Evolutionary conservation across 2,888 invertebrate genomes (phyloP).

Genomic region (Rhagonycha lutea): DNA sequence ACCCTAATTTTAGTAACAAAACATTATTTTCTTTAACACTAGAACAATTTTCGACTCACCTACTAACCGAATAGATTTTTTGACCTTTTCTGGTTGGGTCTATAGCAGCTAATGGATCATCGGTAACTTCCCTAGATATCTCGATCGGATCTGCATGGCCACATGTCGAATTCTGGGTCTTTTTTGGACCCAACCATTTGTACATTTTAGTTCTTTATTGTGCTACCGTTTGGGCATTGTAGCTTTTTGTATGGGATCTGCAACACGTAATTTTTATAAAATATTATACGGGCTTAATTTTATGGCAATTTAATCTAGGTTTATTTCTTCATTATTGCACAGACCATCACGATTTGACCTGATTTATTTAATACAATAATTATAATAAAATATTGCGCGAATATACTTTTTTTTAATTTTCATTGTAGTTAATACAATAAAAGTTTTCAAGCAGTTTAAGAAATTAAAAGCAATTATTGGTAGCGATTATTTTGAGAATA

Average conservation of each 20-base stretch:
- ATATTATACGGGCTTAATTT: neutral
- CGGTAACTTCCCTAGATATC: constrained; percentile 47
- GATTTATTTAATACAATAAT: constrained; percentile 1
- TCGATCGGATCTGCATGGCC: constrained; percentile 2
- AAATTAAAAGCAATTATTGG: neutral
- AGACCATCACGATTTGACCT: constrained; percentile 7
- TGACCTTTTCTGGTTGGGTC: constrained; percentile 53
- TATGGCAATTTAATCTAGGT: neutral
- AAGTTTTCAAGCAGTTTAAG: neutral
- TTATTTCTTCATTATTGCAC: neutral
- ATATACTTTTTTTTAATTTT: neutral
- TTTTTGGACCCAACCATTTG: constrained; percentile 48
- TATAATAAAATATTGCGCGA: neutral
- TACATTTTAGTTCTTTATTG: constrained; percentile 40
- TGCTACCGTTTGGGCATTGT: constrained; percentile 26
- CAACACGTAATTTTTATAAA: neutral
- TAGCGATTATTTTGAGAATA: neutral
- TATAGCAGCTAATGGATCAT: constrained; percentile 60
- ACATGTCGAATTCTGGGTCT: constrained; percentile 37
- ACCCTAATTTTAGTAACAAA: constrained; percentile 42
- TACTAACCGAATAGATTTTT: constrained; percentile 62
- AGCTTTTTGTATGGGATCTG: neutral
- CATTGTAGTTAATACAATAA: neutral
- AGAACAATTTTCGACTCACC: constrained; percentile 54
- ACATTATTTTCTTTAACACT: neutral